Conservation (phyloP, 2,113 vertebrate genomes). For the Origma solitaria region DNA sequence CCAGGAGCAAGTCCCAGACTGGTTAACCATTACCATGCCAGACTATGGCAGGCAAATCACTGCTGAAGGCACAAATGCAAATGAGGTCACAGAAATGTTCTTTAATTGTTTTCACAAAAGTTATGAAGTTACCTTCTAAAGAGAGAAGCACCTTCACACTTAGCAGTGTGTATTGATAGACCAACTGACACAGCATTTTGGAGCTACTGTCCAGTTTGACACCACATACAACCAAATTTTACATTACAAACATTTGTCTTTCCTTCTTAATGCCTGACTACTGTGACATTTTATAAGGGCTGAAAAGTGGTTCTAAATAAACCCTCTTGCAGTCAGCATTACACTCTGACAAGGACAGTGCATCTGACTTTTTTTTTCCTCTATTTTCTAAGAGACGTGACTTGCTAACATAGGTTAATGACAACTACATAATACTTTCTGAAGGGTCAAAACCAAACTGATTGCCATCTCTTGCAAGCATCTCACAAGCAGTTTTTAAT, state of each 20-base stretch:
- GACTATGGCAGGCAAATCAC: not conserved
- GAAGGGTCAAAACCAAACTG: not conserved
- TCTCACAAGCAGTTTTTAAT: not conserved
- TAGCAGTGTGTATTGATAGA: not conserved
- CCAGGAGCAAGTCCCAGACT: rapidly evolving
- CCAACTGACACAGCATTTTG: not conserved
- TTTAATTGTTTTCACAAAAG: not conserved
- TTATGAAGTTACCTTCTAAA: not conserved
- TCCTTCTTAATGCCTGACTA: not conserved
- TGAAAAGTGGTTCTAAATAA: not conserved
- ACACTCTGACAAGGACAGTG: not conserved
- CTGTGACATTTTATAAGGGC: not conserved
- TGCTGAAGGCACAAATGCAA: not conserved
- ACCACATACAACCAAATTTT: not conserved
- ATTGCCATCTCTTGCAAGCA: not conserved
- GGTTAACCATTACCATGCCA: too few species aligned
- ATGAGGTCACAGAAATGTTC: not conserved
- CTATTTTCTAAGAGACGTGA: not conserved
- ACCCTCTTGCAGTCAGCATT: not conserved
- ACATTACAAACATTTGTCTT: not conserved
- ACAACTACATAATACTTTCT: not conserved
- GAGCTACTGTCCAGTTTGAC: not conserved
- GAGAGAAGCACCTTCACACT: not conserved
- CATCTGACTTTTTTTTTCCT: not conserved
- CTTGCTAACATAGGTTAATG: not conserved